Percentiles rank a stretch among this genome's conserved stretches.
phyloP scores from a whole-genome alignment of 1,140 invertebrate species.

The Nylanderia fulva region DNA sequence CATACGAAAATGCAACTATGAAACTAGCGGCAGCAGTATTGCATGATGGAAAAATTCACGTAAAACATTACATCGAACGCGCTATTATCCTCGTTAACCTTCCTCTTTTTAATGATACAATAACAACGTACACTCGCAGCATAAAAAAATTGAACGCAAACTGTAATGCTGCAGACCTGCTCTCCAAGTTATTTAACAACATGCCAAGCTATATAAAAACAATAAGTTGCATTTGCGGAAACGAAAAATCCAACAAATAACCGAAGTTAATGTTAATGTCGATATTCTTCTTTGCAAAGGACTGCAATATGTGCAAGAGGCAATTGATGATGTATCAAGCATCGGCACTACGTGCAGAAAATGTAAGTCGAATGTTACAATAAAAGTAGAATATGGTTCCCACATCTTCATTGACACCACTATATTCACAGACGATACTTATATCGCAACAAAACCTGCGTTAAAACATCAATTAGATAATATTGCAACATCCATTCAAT shows the following conservation, averaged over 20 bases:
- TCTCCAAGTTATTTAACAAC: no score
- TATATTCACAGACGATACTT: not conserved
- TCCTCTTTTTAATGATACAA: not conserved
- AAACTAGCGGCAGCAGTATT: not conserved
- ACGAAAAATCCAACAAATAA: no score
- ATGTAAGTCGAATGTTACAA: not conserved
- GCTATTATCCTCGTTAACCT: not conserved
- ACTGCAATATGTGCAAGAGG: conserved; percentile 1
- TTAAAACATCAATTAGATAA: no score
- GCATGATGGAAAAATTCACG: not conserved
- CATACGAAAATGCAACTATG: not conserved
- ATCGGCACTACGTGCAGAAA: not conserved
- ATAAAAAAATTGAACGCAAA: no score
- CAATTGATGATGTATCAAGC: not conserved
- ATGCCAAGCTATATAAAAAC: no score
- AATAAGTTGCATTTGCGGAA: no score
- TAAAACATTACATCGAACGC: not conserved
- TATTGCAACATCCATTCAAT: not conserved
- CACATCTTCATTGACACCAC: not conserved
- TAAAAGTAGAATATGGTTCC: not conserved
- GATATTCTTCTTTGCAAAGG: not conserved
- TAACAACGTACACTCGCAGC: not conserved
- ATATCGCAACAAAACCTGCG: not conserved
- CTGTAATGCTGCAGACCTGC: no score
- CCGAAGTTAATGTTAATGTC: conserved; percentile 1